Conservation (phyloP, 2,888 invertebrate genomes). For the Cryptus armator region DNA sequence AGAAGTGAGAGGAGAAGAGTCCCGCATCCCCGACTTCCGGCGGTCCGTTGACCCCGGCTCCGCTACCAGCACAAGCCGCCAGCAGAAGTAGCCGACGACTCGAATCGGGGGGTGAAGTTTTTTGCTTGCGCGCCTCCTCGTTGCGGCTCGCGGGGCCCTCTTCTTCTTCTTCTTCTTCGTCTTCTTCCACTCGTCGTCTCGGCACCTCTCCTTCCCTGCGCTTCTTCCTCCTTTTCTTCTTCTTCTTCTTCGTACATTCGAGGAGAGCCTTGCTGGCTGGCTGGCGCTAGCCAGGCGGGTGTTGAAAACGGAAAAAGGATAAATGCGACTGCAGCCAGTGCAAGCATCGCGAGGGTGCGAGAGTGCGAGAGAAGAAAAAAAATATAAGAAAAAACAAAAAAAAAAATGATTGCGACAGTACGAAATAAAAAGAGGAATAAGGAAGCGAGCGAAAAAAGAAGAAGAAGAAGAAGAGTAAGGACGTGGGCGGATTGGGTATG, state of each 20-base stretch:
- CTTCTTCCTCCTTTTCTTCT: constrained; percentile 28
- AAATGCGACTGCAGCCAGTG: constrained; percentile 16
- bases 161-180: constrained; percentile 52
- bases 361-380: constrained; percentile 9
- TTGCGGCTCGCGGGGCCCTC: constrained; percentile 63
- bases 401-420: constrained; percentile 48
- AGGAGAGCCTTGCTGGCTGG: constrained; percentile 22
- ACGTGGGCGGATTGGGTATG: constrained; percentile 69
- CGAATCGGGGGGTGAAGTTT: constrained; percentile 72
- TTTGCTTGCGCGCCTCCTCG: constrained; percentile 63
- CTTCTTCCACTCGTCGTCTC: constrained; percentile 42
- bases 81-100: constrained; percentile 68
- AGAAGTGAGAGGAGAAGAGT: constrained; percentile 61
- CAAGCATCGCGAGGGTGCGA: constrained; percentile 8
- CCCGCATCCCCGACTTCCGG: constrained; percentile 82
- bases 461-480: constrained; percentile 71
- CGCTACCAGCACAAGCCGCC: constrained; percentile 65
- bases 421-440: constrained; percentile 42
- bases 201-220: constrained; percentile 34
- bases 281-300: constrained; percentile 72
- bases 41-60: constrained; percentile 82
- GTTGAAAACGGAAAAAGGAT: constrained; percentile 64
- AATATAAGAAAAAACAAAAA: constrained; percentile 6
- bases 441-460: constrained; percentile 62
- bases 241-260: constrained; percentile 35